These are phyloP conservation scores for Siderastrea radians DNA, from an alignment of 92 coral and sea anemone genomes.

Conservation along the genomic window DNA sequence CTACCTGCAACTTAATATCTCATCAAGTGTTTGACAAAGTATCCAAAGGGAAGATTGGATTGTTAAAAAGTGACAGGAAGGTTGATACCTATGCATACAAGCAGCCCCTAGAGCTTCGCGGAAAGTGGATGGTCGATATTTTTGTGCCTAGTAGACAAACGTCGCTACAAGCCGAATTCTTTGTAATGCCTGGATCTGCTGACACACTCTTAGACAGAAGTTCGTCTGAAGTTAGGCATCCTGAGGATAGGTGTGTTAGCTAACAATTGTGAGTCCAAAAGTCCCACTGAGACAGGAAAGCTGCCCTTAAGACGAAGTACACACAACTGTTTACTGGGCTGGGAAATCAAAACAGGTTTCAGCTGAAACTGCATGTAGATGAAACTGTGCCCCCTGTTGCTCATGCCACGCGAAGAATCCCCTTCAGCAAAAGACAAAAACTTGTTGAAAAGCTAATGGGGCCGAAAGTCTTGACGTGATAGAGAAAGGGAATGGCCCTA, in stretches of 20 bases:
- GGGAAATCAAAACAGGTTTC: constrained; percentile 42
- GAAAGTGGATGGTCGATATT: too few relatives aligned
- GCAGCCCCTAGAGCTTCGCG: too few relatives aligned
- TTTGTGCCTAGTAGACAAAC: too few relatives aligned
- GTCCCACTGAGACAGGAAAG: constrained; percentile 36
- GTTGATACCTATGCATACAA: too few relatives aligned
- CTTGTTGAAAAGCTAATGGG: constrained; percentile 58
- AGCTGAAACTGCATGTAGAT: constrained; percentile 46
- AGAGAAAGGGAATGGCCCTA: constrained; percentile 47
- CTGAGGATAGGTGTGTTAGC: constrained; percentile 41
- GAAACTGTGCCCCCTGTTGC: constrained; percentile 58
- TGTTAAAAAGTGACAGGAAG: too few relatives aligned
- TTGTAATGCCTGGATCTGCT: too few relatives aligned
- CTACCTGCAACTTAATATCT: too few relatives aligned
- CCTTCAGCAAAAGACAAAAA: constrained; percentile 51
- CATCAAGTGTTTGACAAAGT: too few relatives aligned
- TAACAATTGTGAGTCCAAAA: background rate
- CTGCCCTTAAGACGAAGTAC: constrained; percentile 52
- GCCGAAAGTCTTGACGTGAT: too few relatives aligned
- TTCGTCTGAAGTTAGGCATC: constrained; percentile 24
- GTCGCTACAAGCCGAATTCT: too few relatives aligned
- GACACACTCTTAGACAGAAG: too few relatives aligned
- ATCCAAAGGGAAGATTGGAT: too few relatives aligned
- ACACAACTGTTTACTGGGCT: constrained; percentile 56
- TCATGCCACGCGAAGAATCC: constrained; percentile 48